Conservation (phyloP, 2,888 invertebrate genomes). For the Aleiodes leptofemur region DNA sequence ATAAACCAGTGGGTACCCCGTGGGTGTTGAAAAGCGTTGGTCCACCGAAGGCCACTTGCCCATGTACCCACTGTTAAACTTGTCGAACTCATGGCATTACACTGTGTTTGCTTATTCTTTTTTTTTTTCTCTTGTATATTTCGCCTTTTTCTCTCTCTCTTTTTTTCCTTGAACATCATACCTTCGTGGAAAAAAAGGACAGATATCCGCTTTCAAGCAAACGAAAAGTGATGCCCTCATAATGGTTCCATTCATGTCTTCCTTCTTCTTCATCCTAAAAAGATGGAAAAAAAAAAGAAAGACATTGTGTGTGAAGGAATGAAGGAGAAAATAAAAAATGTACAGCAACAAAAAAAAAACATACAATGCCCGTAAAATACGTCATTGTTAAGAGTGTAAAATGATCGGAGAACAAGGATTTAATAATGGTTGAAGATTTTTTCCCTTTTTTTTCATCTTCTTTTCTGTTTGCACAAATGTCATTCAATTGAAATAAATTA, state of each 20-base stretch:
- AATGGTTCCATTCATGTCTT: slow-evolving; percentile 22
- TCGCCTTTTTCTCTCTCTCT: background rate
- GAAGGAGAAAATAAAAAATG: background rate
- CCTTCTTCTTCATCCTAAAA: background rate
- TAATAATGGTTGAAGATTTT: no score
- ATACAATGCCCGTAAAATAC: slow-evolving; percentile 13
- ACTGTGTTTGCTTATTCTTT: background rate
- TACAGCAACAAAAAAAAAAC: background rate
- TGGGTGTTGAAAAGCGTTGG: slow-evolving; percentile 61
- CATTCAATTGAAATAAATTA: no score
- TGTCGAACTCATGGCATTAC: slow-evolving; percentile 13
- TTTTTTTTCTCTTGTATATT: background rate
- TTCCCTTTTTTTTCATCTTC: no score
- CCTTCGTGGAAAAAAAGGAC: slow-evolving; percentile 1
- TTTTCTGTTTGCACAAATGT: no score
- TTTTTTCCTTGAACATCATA: slow-evolving; percentile 8
- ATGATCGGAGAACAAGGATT: slow-evolving; percentile 6
- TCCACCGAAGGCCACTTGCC: slow-evolving; percentile 55
- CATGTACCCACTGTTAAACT: slow-evolving; percentile 37
- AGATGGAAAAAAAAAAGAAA: background rate
- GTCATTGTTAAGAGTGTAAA: slow-evolving; percentile 18
- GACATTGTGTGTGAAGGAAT: background rate
- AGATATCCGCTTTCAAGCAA: slow-evolving; percentile 11
- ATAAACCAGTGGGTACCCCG: slow-evolving; percentile 44
- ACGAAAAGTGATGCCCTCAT: slow-evolving; percentile 26